Base-by-base conservation (phyloP, 2,888 invertebrate genomes). In the Apoda limacodes region DNA sequence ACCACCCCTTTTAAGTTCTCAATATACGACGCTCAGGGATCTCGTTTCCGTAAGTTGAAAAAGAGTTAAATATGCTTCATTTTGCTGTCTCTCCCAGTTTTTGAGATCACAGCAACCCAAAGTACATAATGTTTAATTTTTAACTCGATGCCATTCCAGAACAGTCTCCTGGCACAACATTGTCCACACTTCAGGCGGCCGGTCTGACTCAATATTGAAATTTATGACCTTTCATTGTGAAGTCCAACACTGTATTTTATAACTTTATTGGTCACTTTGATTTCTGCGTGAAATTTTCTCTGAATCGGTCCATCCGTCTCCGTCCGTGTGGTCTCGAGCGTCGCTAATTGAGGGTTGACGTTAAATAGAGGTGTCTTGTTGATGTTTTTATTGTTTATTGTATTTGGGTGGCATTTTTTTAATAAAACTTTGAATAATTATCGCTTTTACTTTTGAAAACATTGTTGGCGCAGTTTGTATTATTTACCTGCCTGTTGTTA, bases 151-250 rank as follows among this genome's bases (percentile, higher is more conserved):
- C 50, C 55, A 59, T 52, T 66, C 20, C 2, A 11, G 57, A 58
- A 43, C 52, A 19, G 32, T 13, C 30, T 32, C 35, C 31, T 27
- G 5, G 55, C n/a, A n/a, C 63, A 61, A 71, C 71, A 64, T 48
- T 61, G 69, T 72, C 35, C 32, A 29, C 27, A 37, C 42, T 34
- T 43, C 38, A 34, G 30, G 26, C 32, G 47, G 40, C 45, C 47
- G 43, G 51, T 52, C 60, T 51, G 54, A 55, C 55, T 55, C 60
- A 61, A 70, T 65, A 68, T 65, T 64, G 57, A 64, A 64, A 70
- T 74, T 71, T 72, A 72, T 55, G 62, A 61, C 50, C 29, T n/a
- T 12, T 52, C 60, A 60, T 67, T 67, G 65, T 65, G 44, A 41
- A 38, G 41, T 46, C 35, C 31, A n/a, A 42, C 48, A 50, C 55